phyloP scores from a whole-genome alignment of 2,797 vertebrate species.

The Sphenopsis melanotis region DNA sequence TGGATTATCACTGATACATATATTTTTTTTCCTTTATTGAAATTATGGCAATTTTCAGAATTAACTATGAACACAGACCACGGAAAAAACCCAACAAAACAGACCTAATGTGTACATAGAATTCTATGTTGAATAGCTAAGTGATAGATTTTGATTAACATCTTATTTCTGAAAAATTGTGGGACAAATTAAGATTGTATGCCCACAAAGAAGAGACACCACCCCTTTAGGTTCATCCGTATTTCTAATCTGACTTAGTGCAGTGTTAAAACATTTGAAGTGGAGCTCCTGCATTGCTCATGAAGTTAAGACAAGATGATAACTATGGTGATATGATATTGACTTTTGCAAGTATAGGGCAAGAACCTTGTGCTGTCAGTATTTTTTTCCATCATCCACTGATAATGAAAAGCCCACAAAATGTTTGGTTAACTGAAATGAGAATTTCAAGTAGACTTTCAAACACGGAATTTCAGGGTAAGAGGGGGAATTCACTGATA shows the following conservation, averaged over 20 bases:
- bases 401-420: neutral
- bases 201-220: neutral
- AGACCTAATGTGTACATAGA: neutral
- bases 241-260: neutral
- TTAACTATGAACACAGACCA: neutral
- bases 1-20: neutral
- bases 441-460: conserved; percentile 5
- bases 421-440: neutral
- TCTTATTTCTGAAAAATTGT: neutral
- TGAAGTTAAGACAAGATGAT: neutral
- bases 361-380: neutral
- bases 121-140: neutral
- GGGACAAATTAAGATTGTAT: neutral
- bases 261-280: neutral
- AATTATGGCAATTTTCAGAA: neutral
- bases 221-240: neutral
- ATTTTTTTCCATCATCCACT: neutral
- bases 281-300: neutral
- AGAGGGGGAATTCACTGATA: neutral
- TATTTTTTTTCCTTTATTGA: neutral
- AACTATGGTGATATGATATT: neutral
- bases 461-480: neutral
- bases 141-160: neutral
- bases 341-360: neutral
- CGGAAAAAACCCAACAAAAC: neutral